phyloP scores from a whole-genome alignment of 2,113 vertebrate genomes.

The Rousettus leschenaultii region DNA sequence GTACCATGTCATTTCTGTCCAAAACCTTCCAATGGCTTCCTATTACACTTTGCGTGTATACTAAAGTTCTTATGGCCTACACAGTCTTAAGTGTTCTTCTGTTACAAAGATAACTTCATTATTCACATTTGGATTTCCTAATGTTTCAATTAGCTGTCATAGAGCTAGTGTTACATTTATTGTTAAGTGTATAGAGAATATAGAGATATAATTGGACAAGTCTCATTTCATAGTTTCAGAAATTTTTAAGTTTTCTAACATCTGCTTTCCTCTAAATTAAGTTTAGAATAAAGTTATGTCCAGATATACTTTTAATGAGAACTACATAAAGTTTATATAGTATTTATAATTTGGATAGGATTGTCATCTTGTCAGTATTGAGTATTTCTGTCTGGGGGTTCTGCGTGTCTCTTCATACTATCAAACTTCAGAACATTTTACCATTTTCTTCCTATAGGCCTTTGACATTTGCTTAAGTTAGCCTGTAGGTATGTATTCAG shows the following conservation, averaged over 20 bases:
- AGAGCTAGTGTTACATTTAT: neutral
- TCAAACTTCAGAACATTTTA: neutral
- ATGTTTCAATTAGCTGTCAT: neutral
- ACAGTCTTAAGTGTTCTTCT: neutral
- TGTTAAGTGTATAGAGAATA: neutral
- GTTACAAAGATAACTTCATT: neutral
- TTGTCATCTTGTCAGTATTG: neutral
- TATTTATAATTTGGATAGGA: neutral
- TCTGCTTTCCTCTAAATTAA: neutral
- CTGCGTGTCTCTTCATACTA: neutral
- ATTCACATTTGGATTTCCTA: neutral
- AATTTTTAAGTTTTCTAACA: neutral
- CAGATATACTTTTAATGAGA: neutral
- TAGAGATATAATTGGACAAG: neutral
- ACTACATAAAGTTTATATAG: neutral
- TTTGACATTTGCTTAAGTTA: slow-evolving; percentile 14
- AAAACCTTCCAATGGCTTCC: neutral
- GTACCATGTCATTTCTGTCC: neutral
- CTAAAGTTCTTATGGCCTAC: neutral
- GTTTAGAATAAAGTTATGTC: neutral
- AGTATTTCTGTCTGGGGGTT: neutral
- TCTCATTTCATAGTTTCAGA: neutral
- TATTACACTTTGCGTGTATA: neutral
- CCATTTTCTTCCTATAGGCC: neutral
- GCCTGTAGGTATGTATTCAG: neutral